phyloP scores from a whole-genome alignment of 2,113 vertebrate species.

The Furnarius figulus region DNA sequence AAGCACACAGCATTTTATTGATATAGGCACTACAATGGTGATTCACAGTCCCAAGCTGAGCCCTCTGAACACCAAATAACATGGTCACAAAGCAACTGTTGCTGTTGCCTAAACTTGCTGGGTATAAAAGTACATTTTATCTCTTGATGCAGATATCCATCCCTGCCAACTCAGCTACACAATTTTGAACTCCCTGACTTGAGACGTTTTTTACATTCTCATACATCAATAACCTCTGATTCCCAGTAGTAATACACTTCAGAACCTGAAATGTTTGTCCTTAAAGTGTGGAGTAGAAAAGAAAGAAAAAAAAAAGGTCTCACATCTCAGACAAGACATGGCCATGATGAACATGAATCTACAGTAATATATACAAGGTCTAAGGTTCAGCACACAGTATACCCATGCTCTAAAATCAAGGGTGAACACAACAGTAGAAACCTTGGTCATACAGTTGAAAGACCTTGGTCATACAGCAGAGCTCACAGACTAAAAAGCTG shows the following conservation, averaged over 20 bases:
- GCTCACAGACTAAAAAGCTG: neutral
- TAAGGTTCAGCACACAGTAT: neutral
- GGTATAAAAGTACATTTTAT: neutral
- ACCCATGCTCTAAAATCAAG: neutral
- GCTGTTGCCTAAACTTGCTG: neutral
- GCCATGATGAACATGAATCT: neutral
- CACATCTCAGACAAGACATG: neutral
- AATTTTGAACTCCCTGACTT: neutral
- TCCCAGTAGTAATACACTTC: neutral
- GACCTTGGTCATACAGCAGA: neutral
- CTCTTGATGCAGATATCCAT: neutral
- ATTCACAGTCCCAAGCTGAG: neutral
- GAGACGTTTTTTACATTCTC: neutral
- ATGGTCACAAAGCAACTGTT: neutral
- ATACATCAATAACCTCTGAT: neutral
- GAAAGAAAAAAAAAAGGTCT: neutral
- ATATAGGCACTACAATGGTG: neutral
- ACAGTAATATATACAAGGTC: neutral
- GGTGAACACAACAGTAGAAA: neutral
- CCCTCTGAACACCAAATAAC: neutral
- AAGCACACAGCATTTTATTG: neutral
- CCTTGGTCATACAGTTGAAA: fast-evolving
- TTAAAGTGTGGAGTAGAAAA: neutral
- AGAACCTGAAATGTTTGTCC: neutral
- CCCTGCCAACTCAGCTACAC: neutral